Conservation (phyloP, 2,113 vertebrate species). For the Pogona vitticeps region DNA sequence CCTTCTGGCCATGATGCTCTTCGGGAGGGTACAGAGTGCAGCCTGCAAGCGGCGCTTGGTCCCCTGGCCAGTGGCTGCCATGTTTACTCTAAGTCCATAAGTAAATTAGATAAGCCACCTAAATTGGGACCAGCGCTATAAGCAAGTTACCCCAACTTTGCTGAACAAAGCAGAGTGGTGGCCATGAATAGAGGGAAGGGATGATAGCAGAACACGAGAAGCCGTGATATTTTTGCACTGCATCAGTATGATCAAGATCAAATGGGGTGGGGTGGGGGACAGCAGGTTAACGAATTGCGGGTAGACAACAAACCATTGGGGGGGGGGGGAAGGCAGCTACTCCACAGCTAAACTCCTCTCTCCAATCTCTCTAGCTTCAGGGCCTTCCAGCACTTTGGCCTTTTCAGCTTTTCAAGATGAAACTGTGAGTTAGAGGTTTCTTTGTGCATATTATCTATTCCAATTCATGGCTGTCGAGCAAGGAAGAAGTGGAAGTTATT, state of each 20-base stretch:
- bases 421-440: background rate
- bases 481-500: background rate
- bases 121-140: too few relatives aligned
- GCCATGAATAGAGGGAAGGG: background rate
- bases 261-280: too few relatives aligned
- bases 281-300: background rate
- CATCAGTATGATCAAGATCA: too few relatives aligned
- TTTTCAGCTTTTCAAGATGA: background rate
- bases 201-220: too few relatives aligned
- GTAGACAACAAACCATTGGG: background rate
- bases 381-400: background rate
- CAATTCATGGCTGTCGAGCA: background rate
- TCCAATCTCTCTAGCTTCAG: too few relatives aligned
- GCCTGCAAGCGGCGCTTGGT: background rate
- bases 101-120: too few relatives aligned
- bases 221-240: too few relatives aligned
- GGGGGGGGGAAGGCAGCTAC: too few relatives aligned
- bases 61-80: background rate
- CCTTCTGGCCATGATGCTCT: background rate
- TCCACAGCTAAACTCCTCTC: too few relatives aligned
- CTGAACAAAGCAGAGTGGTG: background rate
- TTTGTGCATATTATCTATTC: background rate
- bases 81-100: too few relatives aligned
- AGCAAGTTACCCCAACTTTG: too few relatives aligned
- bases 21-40: background rate